Percentiles rank a stretch among this genome's conserved stretches.
These are phyloP conservation scores for Pseudanteris insignis DNA, from an alignment of 2,888 invertebrate genomes.

Conservation along the genomic window DNA sequence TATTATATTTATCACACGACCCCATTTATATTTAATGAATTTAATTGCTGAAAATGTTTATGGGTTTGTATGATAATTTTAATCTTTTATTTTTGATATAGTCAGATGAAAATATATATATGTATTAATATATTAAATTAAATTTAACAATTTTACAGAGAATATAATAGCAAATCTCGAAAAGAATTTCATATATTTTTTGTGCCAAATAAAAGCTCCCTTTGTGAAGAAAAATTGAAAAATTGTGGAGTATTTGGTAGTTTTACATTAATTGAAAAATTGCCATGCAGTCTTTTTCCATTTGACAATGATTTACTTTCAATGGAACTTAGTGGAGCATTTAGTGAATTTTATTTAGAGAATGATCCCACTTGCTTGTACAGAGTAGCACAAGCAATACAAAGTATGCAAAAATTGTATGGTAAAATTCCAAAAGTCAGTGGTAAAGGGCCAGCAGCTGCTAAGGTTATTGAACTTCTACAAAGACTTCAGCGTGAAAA, in stretches of 20 bases:
- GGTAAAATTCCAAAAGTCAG: slow-evolving; percentile 89
- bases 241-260: slow-evolving; percentile 83
- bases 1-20: slow-evolving; percentile 88
- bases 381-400: slow-evolving; percentile 86
- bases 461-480: slow-evolving; percentile 88
- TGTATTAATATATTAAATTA: no score
- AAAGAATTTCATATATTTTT: slow-evolving; percentile 90
- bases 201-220: slow-evolving; percentile 84
- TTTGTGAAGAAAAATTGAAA: slow-evolving; percentile 87
- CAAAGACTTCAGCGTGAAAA: slow-evolving; percentile 76
- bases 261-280: slow-evolving; percentile 82
- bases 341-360: slow-evolving; percentile 84
- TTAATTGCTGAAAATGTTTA: slow-evolving; percentile 80
- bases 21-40: slow-evolving; percentile 85
- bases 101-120: no score
- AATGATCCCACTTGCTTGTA: slow-evolving; percentile 89
- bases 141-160: slow-evolving; percentile 54
- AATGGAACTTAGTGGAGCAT: slow-evolving; percentile 85
- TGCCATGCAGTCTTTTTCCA: slow-evolving; percentile 88
- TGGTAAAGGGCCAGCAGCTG: slow-evolving; percentile 89
- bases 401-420: slow-evolving; percentile 85
- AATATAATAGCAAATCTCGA: slow-evolving; percentile 67
- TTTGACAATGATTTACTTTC: slow-evolving; percentile 93
- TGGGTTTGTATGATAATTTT: no score
- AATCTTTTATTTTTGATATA: no score